Evolutionary conservation across 2,113 vertebrate genomes (phyloP).

Genomic region (Catharus fuscescens): DNA sequence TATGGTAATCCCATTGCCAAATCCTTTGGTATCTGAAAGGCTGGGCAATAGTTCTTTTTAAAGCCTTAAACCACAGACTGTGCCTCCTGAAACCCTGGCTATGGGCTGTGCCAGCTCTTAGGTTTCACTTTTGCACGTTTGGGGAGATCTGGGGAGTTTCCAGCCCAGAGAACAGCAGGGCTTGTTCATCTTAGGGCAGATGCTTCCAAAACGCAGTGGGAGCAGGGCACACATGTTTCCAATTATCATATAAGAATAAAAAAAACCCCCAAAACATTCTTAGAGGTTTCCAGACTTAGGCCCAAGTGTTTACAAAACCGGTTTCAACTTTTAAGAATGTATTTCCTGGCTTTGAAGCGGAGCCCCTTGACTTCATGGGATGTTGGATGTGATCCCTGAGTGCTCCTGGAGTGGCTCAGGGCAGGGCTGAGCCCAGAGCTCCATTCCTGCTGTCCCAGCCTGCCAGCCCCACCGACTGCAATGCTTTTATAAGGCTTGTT

Average conservation of each 20-base stretch:
- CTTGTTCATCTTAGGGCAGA: background rate
- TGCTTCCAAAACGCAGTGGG: background rate
- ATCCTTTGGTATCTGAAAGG: background rate
- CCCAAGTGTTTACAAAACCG: conserved; percentile 54
- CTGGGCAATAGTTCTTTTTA: background rate
- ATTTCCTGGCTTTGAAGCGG: conserved; percentile 54
- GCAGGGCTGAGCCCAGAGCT: background rate
- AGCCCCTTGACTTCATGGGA: conserved; percentile 17
- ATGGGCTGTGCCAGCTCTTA: fast-evolving
- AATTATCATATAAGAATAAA: conserved; percentile 4
- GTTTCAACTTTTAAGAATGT: conserved; percentile 56
- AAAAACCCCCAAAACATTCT: background rate
- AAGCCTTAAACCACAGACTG: background rate
- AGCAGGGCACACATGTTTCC: conserved; percentile 29
- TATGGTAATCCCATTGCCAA: background rate
- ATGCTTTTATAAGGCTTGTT: background rate
- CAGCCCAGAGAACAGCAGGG: background rate
- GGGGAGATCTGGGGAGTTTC: background rate
- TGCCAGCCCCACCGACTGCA: background rate
- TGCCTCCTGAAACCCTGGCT: background rate
- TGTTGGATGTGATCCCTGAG: background rate
- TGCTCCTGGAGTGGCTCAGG: background rate
- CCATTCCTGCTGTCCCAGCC: background rate
- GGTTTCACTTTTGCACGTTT: background rate
- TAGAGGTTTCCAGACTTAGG: conserved; percentile 50